Conservation (phyloP, 2,797 vertebrate species). For the Lepilemur ruficaudatus region DNA sequence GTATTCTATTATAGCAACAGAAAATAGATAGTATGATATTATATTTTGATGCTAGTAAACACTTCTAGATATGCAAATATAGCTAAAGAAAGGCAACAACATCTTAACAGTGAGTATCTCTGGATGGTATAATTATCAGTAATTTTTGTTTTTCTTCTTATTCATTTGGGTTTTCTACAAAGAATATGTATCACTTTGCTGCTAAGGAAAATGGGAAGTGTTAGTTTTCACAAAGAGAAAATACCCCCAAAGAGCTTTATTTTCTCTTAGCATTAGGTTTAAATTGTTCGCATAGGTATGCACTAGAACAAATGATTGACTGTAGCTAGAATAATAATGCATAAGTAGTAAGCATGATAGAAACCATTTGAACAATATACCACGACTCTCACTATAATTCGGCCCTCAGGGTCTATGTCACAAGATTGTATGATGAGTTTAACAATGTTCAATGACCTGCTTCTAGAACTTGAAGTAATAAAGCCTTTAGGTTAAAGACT, state of each 20-base stretch:
- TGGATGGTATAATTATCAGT: background rate
- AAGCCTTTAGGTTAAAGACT: background rate
- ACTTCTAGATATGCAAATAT: background rate
- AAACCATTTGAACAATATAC: background rate
- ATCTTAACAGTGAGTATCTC: background rate
- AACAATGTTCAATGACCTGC: background rate
- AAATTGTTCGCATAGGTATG: background rate
- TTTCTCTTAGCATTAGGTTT: background rate
- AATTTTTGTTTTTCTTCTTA: slow-evolving; percentile 16
- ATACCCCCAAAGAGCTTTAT: background rate
- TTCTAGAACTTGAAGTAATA: slow-evolving; percentile 2
- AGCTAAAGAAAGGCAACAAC: background rate
- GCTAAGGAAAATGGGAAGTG: background rate
- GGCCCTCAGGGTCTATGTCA: background rate
- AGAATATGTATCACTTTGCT: background rate
- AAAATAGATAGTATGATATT: background rate
- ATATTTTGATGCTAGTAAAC: background rate
- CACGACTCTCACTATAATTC: background rate
- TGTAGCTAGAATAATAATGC: background rate
- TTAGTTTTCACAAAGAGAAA: slow-evolving; percentile 25
- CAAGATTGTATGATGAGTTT: background rate
- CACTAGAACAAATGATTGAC: background rate
- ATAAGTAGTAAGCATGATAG: background rate
- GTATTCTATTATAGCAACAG: background rate
- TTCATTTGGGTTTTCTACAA: background rate